Percentiles rank a stretch among this genome's conserved stretches.
phyloP scores from a whole-genome alignment of 2,888 invertebrate species.

The Cryptocheilus praepositus region DNA sequence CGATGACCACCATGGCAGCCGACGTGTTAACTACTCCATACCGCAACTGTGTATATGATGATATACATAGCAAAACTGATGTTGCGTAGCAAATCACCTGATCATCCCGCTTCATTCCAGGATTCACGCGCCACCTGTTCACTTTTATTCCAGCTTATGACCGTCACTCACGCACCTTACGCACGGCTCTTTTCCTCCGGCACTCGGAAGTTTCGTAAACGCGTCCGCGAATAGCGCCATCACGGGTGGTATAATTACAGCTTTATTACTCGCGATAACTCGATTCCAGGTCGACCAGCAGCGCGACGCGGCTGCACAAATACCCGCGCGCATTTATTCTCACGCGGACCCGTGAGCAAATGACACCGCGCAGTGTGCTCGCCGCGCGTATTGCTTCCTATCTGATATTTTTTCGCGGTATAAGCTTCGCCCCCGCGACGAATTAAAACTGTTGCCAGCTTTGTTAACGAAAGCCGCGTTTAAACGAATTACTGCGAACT shows the following conservation, averaged over 20 bases:
- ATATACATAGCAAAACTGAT: too few relatives aligned
- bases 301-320: not conserved
- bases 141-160: not conserved
- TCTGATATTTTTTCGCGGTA: conserved; percentile 9
- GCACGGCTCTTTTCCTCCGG: not conserved
- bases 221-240: not conserved
- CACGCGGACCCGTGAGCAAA: too few relatives aligned
- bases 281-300: conserved; percentile 20
- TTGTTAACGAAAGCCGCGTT: not conserved
- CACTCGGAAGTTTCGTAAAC: not conserved
- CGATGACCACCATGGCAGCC: too few relatives aligned
- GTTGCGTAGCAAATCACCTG: too few relatives aligned
- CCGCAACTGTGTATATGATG: too few relatives aligned
- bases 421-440: not conserved
- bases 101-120: too few relatives aligned
- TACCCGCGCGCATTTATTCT: too few relatives aligned
- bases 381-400: not conserved
- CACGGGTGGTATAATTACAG: conserved; percentile 45
- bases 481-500: conserved; percentile 4
- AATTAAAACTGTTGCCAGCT: conserved; percentile 11
- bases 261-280: conserved; percentile 30
- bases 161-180: not conserved
- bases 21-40: too few relatives aligned
- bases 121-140: too few relatives aligned
- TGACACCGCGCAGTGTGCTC: not conserved